Base-by-base conservation (phyloP, 2,888 invertebrate genomes). In the Deilephila elpenor region DNA sequence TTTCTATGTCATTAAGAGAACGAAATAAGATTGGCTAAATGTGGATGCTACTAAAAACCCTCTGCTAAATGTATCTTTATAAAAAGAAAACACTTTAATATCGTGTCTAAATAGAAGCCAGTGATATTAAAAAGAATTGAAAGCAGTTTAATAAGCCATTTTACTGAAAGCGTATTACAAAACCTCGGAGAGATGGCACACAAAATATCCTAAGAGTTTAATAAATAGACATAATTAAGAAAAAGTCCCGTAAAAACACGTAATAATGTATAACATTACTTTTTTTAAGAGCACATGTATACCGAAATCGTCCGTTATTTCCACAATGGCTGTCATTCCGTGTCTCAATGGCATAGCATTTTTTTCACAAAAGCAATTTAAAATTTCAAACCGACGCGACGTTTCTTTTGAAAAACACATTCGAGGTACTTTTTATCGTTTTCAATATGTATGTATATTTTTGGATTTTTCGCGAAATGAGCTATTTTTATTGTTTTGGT, bases 211-310 rank as follows among this genome's bases (percentile, higher is more conserved):
- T 67, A 51, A 67, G 37, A 67, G 25, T 11, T 14, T 29, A 51
- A 62, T 72, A 67, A 67, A 67, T 67, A 67, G 25, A 25, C 51
- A 51, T 67, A 67, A 44, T 67, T 67, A 67, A 56, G 53, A 56
- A 25, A 67, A 67, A 67, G 25, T 67, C 17, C 5, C 67, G 25
- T 64, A 67, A 51, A 67, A n/a, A 67, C n/a, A 67, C 51, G 67
- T 51, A 67, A 67, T 67, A 67, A 51, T 51, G 67, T 44, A 67
- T n/a, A 67, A 67, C 51, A 67, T 67, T 67, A 67, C 64, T 29
- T 29, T 64, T 64, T 37, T 67, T 51, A 67, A 14, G 44, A 67
- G 20, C 64, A 67, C 67, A 51, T 67, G 51, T 67, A 51, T 51
- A n/a, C 44, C 25, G 44, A 44, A 67, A 51, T 67, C 51, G 51